Conservation (phyloP, 2,888 invertebrate species). For the Galeruca laticollis region DNA sequence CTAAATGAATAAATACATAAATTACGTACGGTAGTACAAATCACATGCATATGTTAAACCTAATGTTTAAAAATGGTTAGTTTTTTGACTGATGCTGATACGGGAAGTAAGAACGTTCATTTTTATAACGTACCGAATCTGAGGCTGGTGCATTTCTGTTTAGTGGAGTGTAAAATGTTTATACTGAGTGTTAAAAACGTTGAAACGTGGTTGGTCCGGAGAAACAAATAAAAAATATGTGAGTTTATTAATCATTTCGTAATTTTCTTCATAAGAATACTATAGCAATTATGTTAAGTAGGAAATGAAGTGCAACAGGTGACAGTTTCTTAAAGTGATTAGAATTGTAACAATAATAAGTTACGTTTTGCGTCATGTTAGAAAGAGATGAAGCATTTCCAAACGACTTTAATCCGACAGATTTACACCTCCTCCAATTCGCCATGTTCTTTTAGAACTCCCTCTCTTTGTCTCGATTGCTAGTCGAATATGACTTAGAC, state of each 20-base stretch:
- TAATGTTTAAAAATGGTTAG: conserved; percentile 41
- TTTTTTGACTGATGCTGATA: conserved; percentile 27
- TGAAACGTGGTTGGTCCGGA: background rate
- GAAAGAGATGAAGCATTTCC: no score
- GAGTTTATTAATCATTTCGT: background rate
- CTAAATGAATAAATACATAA: conserved; percentile 61
- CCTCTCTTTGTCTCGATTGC: no score
- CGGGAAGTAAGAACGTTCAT: conserved; percentile 1
- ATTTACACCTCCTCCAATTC: no score
- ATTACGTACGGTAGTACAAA: conserved; percentile 59
- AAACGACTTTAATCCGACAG: no score
- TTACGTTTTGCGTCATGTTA: no score
- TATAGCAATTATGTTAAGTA: background rate
- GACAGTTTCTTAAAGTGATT: background rate
- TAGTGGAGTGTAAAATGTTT: background rate
- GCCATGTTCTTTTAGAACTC: no score
- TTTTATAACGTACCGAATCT: background rate
- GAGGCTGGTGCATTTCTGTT: background rate
- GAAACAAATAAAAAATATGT: background rate
- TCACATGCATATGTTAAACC: conserved; percentile 58
- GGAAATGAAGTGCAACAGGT: background rate
- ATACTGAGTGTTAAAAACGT: background rate
- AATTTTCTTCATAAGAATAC: no score
- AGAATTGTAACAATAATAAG: no score
- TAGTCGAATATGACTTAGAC: no score